Base-by-base conservation (phyloP, 2,888 invertebrate species). In the Venusia cambrica region DNA sequence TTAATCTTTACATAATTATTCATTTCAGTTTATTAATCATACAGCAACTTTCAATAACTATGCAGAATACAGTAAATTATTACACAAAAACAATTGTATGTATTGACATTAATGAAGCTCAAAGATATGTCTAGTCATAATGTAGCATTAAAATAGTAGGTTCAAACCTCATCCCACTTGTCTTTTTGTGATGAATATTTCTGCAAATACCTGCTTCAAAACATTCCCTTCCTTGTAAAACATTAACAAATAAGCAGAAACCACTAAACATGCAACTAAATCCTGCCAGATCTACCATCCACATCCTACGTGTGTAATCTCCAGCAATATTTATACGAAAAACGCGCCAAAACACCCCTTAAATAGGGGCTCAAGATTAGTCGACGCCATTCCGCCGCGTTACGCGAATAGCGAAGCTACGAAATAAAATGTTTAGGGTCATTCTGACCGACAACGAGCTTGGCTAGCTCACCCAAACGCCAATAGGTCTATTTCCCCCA, bases 361-460 rank as follows among this genome's bases (percentile, higher is more conserved):
- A 75, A 79, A 83, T 75, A 73, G 73, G 62, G 61, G 75, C 68
- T 72, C 70, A 73, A 78, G 81, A 85, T 87, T 87, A 81, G 80
- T 83, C 75, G 66, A 66, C 63, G 67, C 72, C 68, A 73, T 76
- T 71, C 65, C 62, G 59, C 56, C 66, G 60, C 77, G 77, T 79
- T 75, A 76, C 69, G 63, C 72, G 74, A 75, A 78, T 76, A 76
- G 79, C 73, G 68, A 74, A 70, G 74, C 73, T 75, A 72, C 77
- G 68, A 80, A 84, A 85, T 83, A 84, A 87, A 87, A 84, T 85
- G 84, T 85, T 84, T 83, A 85, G 79, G 84, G 84, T 78, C 79
- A 83, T 85, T 85, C 72, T 78, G 71, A 65, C 74, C 73, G 71
- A 71, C 73, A 76, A 83, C 78, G 77, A 80, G 75, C 70, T 39